Base-by-base conservation (phyloP, 2,888 invertebrate genomes). In the Chrysotoxum bicinctum region DNA sequence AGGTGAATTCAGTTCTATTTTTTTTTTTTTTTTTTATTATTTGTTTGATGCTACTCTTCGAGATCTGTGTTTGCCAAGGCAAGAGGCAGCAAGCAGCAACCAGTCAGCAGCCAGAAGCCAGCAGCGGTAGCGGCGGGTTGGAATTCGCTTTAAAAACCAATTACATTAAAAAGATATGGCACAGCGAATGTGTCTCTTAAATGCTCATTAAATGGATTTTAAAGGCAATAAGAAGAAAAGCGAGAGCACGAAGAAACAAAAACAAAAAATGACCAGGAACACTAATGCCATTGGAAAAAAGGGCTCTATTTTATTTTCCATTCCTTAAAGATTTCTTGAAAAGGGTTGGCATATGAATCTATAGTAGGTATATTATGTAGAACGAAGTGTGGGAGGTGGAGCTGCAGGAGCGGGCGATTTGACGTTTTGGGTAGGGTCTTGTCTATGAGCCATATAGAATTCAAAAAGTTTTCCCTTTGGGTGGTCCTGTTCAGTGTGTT, bases 141-240 rank as follows among this genome's bases (percentile, higher is more conserved):
- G 76, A 85, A 72, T 76, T 85, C 76, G 54, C 76, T 80, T 80
- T 80, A 80, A 85, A 85, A 85, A 80, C 85, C 80, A 85, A 85
- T 85, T 85, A 80, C 85, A 85, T 85, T 80, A 80, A 85, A 85
- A 85, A 80, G 80, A 85, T 85, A 85, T 85, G 85, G 80, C 76
- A 73, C 80, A 80, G 76, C 74, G 88, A 88, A 88, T 89, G 89
- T 90, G 89, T 90, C 90, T 90, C 88, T 90, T 90, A 90, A 90
- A 90, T 90, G 90, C 89, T 90, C 90, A 90, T 91, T 90, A 90
- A 90, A 91, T 89, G 90, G 90, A 90, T 90, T 90, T 91, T 91
- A 84, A 64, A 79, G 84, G 84, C 84, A 84, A 76, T 76, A 80
- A 73, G 76, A 66, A 68, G 66, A 21, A 66, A 68, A 45, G 14